phyloP scores from a whole-genome alignment of 2,888 invertebrate species.

The Lasius platythorax region DNA sequence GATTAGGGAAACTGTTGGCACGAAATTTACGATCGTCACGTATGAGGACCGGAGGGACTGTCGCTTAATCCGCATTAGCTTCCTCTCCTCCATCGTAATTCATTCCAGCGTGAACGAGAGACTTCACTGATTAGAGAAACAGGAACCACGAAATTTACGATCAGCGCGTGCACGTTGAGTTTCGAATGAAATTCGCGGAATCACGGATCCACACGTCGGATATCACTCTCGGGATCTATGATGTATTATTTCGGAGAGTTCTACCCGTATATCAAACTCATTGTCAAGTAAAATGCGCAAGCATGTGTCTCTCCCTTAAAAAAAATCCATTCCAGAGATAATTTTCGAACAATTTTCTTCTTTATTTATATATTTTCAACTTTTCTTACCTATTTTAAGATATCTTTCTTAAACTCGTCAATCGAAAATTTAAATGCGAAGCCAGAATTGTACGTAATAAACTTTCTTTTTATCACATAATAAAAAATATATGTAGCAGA shows the following conservation, averaged over 20 bases:
- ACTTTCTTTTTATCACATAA: background rate
- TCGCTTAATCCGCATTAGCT: slow-evolving; percentile 20
- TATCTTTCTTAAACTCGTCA: background rate
- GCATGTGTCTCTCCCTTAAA: background rate
- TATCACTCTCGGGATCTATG: background rate
- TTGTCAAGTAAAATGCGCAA: background rate
- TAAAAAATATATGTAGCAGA: background rate
- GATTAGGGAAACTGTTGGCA: slow-evolving; percentile 28
- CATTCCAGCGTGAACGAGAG: slow-evolving; percentile 10
- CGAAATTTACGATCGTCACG: slow-evolving; percentile 33
- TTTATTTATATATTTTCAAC: no score
- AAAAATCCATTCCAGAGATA: background rate
- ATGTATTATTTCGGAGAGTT: background rate
- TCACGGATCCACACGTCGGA: background rate
- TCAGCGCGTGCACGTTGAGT: background rate
- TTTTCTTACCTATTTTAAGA: background rate
- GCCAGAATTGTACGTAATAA: background rate
- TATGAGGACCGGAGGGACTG: slow-evolving; percentile 14
- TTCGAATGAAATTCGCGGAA: slow-evolving; percentile 1
- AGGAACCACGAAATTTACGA: slow-evolving; percentile 52
- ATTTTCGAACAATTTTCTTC: background rate
- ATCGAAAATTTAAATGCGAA: background rate
- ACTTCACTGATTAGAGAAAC: slow-evolving; percentile 44
- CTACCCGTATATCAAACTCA: background rate
- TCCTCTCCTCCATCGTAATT: slow-evolving; percentile 5